Base-by-base conservation (phyloP, 2,797 vertebrate species). In the Coracias cyanogaster region DNA sequence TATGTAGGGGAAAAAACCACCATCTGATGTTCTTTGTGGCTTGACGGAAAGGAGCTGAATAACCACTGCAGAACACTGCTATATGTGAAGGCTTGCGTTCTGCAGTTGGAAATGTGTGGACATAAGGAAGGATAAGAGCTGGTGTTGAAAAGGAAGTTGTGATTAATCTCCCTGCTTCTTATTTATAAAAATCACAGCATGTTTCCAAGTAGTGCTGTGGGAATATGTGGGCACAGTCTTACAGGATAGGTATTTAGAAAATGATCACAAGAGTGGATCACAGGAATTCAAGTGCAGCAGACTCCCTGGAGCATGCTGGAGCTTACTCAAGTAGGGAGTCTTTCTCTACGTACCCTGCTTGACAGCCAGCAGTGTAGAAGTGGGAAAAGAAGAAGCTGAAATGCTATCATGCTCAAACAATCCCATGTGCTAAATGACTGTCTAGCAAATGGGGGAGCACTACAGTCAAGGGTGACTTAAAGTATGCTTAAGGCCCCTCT, bases 1-100 rank as follows among this genome's bases (percentile, higher is more conserved):
- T 64, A 22, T 0, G 2, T 5, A 4, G 3, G 11, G 1, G 0
- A 1, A 2, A 15, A 65, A 61, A 4, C 2, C 4, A 35, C 10
- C 24, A 7, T 43, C 31, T 64, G 29, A 18, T 73, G 9, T 0
- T 71, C 25, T 33, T 24, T 22, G 62, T 46, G 69, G 10, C 39
- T 37, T 67, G 45, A 24, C 52, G 37, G n/a, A 86, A 80, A 45
- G 60, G 41, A 70, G 33, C 35, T 85, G 60, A 66, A 55, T 35
- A n/a, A 49, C 37, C 26, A 8, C 21, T 37, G 72, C 39, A 64
- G 60, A 24, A 16, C 6, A 4, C n/a, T 80, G 37, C 43, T 83
- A 2, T 37, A 26, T 1, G 1, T 17, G 24, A 70, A 65, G 31
- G 21, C 5, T 48, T 70, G 21, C 15, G 8, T 24, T 10, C 37